Evolutionary conservation across 2,113 vertebrate species (phyloP).

Genomic region (Cercocebus atys): DNA sequence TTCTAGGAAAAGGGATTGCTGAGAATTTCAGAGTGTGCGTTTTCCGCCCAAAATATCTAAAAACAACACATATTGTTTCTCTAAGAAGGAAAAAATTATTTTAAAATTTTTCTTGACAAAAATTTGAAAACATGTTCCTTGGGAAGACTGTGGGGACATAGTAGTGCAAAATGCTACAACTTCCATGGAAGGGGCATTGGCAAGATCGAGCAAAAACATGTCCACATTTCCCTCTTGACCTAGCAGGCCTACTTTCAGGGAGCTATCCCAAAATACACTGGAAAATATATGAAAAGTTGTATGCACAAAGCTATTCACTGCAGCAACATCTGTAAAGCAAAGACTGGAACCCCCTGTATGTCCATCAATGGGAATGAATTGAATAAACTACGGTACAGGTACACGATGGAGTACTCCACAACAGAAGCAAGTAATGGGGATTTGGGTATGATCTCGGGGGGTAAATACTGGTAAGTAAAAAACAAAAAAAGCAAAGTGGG

Average conservation of each 20-base stretch:
- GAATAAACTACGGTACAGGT: background rate
- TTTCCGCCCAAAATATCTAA: background rate
- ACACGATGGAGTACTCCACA: no score
- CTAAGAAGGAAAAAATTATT: background rate
- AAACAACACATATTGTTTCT: background rate
- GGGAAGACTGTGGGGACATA: background rate
- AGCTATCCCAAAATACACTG: background rate
- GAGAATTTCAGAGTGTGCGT: background rate
- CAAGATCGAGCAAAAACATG: background rate
- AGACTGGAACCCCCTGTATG: background rate
- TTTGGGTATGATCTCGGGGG: background rate
- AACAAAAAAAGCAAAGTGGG: background rate
- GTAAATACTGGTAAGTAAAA: background rate
- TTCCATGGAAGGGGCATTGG: background rate
- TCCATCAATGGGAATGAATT: background rate
- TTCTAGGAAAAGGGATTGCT: background rate
- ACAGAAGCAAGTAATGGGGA: background rate
- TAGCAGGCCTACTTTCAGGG: background rate
- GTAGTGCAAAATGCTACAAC: background rate
- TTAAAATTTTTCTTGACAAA: background rate
- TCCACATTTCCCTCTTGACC: background rate
- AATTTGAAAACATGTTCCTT: background rate
- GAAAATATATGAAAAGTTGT: background rate
- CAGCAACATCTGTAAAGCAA: background rate
- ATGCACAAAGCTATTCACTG: background rate